These are phyloP conservation scores for Nycteola revayana DNA, from an alignment of 2,888 invertebrate genomes.

Conservation along the genomic window DNA sequence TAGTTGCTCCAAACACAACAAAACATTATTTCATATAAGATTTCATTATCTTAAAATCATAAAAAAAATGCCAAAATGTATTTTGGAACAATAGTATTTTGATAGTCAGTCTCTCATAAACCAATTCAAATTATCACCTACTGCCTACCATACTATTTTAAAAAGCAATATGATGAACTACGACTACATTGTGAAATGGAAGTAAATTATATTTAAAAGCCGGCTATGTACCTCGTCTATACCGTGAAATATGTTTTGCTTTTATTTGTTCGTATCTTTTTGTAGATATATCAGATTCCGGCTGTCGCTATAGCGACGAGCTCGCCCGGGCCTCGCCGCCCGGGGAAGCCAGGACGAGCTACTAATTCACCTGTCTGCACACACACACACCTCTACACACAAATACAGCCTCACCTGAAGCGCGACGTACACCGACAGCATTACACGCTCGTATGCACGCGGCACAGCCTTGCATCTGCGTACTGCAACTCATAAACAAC, in stretches of 20 bases:
- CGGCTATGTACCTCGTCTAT: slow-evolving; percentile 19
- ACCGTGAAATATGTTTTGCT: slow-evolving; percentile 38
- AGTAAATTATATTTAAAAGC: slow-evolving; percentile 30
- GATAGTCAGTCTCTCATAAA: no score
- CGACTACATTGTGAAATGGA: slow-evolving; percentile 7
- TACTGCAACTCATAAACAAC: slow-evolving; percentile 35
- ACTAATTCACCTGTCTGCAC: slow-evolving; percentile 63
- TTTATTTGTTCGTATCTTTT: slow-evolving; percentile 48
- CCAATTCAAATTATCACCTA: no score
- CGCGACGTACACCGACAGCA: slow-evolving; percentile 44
- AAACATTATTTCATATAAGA: no score
- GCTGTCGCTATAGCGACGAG: slow-evolving; percentile 66
- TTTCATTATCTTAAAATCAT: no score
- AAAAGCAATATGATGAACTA: slow-evolving; percentile 10
- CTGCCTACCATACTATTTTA: no score
- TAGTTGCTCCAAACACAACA: no score
- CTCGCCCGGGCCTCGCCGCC: slow-evolving; percentile 56
- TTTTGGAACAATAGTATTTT: no score
- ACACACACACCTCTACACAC: slow-evolving; percentile 18
- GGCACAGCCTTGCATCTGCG: slow-evolving; percentile 45
- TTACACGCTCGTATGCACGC: slow-evolving; percentile 56
- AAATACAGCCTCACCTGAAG: slow-evolving; percentile 42
- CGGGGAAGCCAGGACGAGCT: slow-evolving; percentile 49
- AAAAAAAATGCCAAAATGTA: no score
- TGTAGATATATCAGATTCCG: slow-evolving; percentile 49